These are phyloP conservation scores for Spea hammondii DNA, from an alignment of 2,797 vertebrate genomes.

Conservation along the genomic window DNA sequence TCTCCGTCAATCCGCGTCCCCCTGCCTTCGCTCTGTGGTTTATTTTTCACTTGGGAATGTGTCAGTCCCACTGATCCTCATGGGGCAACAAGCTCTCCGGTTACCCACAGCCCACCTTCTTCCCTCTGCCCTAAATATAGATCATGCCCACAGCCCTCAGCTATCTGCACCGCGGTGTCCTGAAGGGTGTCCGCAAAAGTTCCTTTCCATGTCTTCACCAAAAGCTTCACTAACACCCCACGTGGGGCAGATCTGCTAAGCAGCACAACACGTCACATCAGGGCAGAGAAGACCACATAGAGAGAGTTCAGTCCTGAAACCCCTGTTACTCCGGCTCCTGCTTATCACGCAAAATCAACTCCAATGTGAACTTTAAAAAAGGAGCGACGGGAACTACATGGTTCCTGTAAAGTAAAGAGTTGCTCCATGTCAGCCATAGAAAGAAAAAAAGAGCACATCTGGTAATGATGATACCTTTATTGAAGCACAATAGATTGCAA, in stretches of 20 bases:
- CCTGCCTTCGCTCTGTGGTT: conserved; percentile 56
- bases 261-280: no score
- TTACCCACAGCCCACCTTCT: conserved; percentile 59
- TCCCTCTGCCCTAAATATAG: conserved; percentile 30
- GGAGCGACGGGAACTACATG: no score
- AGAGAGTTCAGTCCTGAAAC: no score
- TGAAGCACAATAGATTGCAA: no score
- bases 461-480: no score
- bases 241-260: neutral
- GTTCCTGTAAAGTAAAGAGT: no score
- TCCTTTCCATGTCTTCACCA: neutral
- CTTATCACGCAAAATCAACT: no score
- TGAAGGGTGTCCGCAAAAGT: neutral
- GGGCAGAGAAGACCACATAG: no score
- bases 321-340: no score
- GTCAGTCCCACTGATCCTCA: conserved; percentile 71
- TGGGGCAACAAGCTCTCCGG: conserved; percentile 62
- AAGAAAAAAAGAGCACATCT: no score
- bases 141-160: neutral
- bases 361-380: no score
- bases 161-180: neutral
- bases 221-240: neutral
- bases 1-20: conserved; percentile 40
- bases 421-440: no score
- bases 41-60: conserved; percentile 78